Evolutionary conservation across 1,140 invertebrate genomes (phyloP).

Genomic region (Hesperophylax magnus): DNA sequence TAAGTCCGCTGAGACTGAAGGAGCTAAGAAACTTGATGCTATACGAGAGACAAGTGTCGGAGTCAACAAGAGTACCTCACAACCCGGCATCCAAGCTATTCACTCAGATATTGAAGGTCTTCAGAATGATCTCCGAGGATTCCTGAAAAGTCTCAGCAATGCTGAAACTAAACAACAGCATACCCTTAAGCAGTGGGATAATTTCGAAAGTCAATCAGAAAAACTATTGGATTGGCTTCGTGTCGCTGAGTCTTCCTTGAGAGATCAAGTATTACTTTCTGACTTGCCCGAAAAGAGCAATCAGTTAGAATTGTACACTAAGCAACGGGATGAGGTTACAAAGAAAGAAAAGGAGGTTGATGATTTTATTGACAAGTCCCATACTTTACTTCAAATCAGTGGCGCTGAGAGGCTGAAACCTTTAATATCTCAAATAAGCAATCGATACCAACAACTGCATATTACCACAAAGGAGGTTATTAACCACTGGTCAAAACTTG

Average conservation of each 20-base stretch:
- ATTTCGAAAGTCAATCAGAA: slow-evolving; percentile 88
- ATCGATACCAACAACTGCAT: slow-evolving; percentile 88
- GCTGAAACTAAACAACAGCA: slow-evolving; percentile 80
- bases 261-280: slow-evolving; percentile 87
- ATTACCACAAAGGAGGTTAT: slow-evolving; percentile 90
- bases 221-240: slow-evolving; percentile 88
- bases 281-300: slow-evolving; percentile 85
- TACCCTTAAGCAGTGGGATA: slow-evolving; percentile 86
- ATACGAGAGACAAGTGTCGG: slow-evolving; percentile 77
- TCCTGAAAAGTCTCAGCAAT: slow-evolving; percentile 76
- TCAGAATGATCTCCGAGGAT: slow-evolving; percentile 76
- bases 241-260: slow-evolving; percentile 84
- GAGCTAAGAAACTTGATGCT: slow-evolving; percentile 79
- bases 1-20: slow-evolving; percentile 79
- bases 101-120: slow-evolving; percentile 82
- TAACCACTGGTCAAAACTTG: slow-evolving; percentile 87
- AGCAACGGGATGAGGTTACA: slow-evolving; percentile 81
- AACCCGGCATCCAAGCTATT: slow-evolving; percentile 80
- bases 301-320: slow-evolving; percentile 81
- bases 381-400: slow-evolving; percentile 86
- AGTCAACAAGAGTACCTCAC: slow-evolving; percentile 87
- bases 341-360: slow-evolving; percentile 88
- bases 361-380: slow-evolving; percentile 91
- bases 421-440: slow-evolving; percentile 90
- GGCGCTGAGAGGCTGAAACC: slow-evolving; percentile 90